Percentiles rank a stretch among this genome's conserved stretches.
These are phyloP conservation scores for Archaeoteleia sp. DNA, from an alignment of 2,888 invertebrate genomes.

Conservation along the genomic window DNA sequence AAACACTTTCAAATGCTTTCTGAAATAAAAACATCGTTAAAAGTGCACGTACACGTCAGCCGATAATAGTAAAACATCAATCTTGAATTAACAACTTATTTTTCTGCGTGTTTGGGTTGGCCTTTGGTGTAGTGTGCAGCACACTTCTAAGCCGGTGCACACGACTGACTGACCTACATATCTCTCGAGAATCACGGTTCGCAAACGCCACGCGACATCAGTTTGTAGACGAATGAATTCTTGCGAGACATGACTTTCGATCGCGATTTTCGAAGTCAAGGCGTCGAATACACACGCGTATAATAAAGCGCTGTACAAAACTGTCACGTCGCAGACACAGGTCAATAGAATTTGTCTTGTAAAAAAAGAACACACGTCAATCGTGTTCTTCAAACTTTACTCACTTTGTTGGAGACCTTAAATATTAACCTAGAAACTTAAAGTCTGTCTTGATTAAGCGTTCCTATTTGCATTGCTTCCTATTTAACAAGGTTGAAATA, in stretches of 20 bases:
- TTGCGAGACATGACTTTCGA: slow-evolving; percentile 1
- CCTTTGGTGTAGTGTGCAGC: not conserved
- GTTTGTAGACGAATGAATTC: not conserved
- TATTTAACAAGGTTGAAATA: too few relatives aligned
- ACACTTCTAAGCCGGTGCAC: slow-evolving; percentile 3
- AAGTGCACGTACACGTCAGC: not conserved
- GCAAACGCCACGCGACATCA: slow-evolving; percentile 3
- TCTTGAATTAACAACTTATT: not conserved
- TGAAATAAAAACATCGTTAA: not conserved
- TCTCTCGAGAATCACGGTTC: slow-evolving; percentile 1
- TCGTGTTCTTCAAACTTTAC: too few relatives aligned
- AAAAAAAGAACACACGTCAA: too few relatives aligned
- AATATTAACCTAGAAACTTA: too few relatives aligned
- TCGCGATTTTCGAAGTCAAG: slow-evolving; percentile 1
- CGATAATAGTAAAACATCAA: not conserved
- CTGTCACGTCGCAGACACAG: not conserved
- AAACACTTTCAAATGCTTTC: too few relatives aligned
- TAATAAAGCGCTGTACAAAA: not conserved
- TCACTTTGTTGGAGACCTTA: too few relatives aligned
- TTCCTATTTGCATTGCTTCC: too few relatives aligned
- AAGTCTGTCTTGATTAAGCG: too few relatives aligned
- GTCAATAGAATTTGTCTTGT: too few relatives aligned
- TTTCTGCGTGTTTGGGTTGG: not conserved
- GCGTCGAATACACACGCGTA: not conserved
- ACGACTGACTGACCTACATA: slow-evolving; percentile 5